Conservation (phyloP, 1,140 invertebrate species). For the Drosophila nikananu region DNA sequence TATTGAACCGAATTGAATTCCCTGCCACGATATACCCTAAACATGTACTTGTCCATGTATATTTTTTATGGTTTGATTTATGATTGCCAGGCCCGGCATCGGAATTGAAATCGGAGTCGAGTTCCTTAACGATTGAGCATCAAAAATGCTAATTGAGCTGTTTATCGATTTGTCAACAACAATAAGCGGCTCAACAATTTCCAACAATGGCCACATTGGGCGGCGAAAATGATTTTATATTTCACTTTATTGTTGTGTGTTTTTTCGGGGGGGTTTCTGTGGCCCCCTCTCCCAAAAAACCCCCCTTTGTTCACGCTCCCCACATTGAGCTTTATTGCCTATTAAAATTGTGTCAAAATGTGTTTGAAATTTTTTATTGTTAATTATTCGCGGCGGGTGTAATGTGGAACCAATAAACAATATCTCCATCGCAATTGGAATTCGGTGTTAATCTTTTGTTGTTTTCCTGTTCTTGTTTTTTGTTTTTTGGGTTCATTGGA, state of each 20-base stretch:
- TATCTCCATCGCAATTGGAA: conserved; percentile 54
- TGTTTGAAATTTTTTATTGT: conserved; percentile 81
- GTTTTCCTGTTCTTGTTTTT: not conserved
- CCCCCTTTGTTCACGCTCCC: conserved; percentile 16
- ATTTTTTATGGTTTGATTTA: conserved; percentile 83
- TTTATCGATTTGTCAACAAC: conserved; percentile 83
- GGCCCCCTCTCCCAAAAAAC: too few relatives aligned
- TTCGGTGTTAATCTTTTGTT: conserved; percentile 35
- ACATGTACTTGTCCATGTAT: conserved; percentile 17
- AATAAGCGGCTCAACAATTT: conserved; percentile 31
- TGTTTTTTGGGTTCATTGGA: not conserved
- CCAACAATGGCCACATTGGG: conserved; percentile 62
- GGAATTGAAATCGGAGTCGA: too few relatives aligned
- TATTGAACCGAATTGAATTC: conserved; percentile 73
- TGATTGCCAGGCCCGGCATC: conserved; percentile 46
- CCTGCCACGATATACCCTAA: conserved; percentile 6
- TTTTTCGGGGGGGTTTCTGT: conserved; percentile 22
- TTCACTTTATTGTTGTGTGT: conserved; percentile 30
- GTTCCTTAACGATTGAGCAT: conserved; percentile 47
- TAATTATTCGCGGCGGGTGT: conserved; percentile 63
- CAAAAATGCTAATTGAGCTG: conserved; percentile 81
- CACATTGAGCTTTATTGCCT: conserved; percentile 68
- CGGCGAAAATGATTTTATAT: conserved; percentile 31
- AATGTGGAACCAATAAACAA: conserved; percentile 74
- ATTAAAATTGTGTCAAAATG: conserved; percentile 84